These are phyloP conservation scores for Lathamus discolor DNA, from an alignment of 2,113 vertebrate species.

Conservation along the genomic window DNA sequence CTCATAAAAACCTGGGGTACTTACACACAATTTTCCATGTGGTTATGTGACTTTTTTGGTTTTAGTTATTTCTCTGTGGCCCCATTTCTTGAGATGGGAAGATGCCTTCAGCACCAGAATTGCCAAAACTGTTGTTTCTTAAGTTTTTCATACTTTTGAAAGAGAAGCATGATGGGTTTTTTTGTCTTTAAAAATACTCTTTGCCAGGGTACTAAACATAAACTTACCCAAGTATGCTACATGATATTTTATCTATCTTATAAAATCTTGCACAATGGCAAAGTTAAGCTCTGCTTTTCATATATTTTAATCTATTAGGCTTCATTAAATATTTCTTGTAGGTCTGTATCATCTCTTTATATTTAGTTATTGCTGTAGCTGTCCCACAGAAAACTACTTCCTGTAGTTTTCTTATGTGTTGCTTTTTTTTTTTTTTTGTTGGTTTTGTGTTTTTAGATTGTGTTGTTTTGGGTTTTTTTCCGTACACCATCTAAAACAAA, in stretches of 20 bases:
- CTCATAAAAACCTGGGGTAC: not conserved
- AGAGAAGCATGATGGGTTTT: not conserved
- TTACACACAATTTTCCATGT: not conserved
- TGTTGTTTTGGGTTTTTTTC: not conserved
- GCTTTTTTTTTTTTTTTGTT: not conserved
- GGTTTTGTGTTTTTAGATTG: not conserved
- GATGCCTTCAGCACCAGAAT: not conserved
- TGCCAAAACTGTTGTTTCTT: not conserved
- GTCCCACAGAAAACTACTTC: not conserved
- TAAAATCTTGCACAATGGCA: not conserved
- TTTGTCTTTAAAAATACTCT: not conserved
- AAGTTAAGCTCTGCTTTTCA: not conserved
- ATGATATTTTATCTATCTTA: not conserved
- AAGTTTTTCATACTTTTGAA: not conserved
- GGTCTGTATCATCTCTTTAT: not conserved
- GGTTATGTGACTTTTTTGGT: not conserved
- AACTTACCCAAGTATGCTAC: not conserved
- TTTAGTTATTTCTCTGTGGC: not conserved
- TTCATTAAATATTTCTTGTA: not conserved
- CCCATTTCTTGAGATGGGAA: not conserved
- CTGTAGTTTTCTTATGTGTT: not conserved
- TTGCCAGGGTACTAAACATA: not conserved
- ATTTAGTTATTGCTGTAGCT: not conserved
- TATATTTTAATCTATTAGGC: not conserved
- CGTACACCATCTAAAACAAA: not conserved